These are phyloP conservation scores for Drosophila punjabiensis DNA, from an alignment of 1,140 invertebrate genomes.

Conservation along the genomic window DNA sequence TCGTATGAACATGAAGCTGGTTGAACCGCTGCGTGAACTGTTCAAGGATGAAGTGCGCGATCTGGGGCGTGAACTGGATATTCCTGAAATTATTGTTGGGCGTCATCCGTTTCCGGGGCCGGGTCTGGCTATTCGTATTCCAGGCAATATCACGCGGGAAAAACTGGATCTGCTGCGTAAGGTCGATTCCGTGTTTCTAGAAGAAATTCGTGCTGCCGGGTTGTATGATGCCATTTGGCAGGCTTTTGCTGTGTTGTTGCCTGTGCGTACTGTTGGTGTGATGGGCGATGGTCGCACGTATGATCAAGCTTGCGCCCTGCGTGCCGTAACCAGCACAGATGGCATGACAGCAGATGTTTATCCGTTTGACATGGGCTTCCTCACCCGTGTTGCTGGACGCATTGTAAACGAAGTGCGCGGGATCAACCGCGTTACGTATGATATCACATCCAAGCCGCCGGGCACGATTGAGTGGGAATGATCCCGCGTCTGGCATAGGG, in stretches of 20 bases:
- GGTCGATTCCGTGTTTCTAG: neutral
- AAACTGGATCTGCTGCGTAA: neutral
- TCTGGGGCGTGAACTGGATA: neutral
- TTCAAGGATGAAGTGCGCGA: neutral
- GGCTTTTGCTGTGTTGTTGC: neutral
- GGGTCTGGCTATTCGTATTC: neutral
- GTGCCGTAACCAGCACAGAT: neutral
- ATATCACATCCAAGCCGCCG: neutral
- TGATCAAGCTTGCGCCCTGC: neutral
- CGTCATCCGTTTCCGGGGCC: neutral
- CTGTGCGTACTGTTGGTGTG: neutral
- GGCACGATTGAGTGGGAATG: constrained; percentile 1
- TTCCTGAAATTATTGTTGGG: neutral
- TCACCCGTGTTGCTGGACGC: neutral
- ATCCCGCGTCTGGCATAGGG: no score
- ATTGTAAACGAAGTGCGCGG: neutral
- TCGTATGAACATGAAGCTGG: neutral
- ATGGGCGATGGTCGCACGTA: neutral
- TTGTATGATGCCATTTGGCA: neutral
- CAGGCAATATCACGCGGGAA: neutral
- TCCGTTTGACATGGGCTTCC: neutral
- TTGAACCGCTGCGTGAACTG: neutral
- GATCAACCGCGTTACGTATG: neutral
- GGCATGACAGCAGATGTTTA: neutral
- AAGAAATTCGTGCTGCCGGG: neutral